Percentiles rank a stretch among this genome's conserved stretches.
Conservation (phyloP, 1,140 invertebrate species). For the Leptestheria dahalacensis region DNA sequence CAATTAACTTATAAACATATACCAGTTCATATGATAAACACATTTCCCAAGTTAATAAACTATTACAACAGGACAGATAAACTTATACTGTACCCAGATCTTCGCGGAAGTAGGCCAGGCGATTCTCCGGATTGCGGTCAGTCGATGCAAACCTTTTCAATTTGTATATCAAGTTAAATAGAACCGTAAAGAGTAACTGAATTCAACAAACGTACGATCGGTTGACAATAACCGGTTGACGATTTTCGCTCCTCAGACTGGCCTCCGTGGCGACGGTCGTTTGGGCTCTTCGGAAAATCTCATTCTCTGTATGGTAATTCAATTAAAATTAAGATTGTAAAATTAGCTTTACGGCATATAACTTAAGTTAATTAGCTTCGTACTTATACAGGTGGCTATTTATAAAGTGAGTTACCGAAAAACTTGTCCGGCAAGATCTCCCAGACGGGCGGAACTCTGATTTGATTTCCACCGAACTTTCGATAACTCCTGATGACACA, state of each 20-base stretch:
- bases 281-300: background rate
- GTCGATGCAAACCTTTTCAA: conserved; percentile 35
- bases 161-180: background rate
- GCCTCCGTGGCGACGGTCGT: background rate
- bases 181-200: background rate
- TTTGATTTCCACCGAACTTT: conserved; percentile 12
- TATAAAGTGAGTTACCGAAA: conserved; percentile 7
- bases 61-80: background rate
- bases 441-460: conserved; percentile 18
- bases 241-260: background rate
- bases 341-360: too few species aligned
- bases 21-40: background rate
- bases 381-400: background rate
- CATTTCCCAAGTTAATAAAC: background rate
- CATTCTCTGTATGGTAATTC: background rate
- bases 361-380: too few species aligned
- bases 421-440: conserved; percentile 21
- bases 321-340: background rate
- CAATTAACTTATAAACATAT: background rate
- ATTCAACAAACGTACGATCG: background rate
- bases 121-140: conserved; percentile 53
- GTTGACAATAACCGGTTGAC: background rate
- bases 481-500: conserved; percentile 14
- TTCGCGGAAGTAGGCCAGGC: conserved; percentile 54
- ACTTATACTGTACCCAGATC: conserved; percentile 33